phyloP scores from a whole-genome alignment of 30 jellyfish, hydroid and myxozoan species.

The Pelagia noctiluca region DNA sequence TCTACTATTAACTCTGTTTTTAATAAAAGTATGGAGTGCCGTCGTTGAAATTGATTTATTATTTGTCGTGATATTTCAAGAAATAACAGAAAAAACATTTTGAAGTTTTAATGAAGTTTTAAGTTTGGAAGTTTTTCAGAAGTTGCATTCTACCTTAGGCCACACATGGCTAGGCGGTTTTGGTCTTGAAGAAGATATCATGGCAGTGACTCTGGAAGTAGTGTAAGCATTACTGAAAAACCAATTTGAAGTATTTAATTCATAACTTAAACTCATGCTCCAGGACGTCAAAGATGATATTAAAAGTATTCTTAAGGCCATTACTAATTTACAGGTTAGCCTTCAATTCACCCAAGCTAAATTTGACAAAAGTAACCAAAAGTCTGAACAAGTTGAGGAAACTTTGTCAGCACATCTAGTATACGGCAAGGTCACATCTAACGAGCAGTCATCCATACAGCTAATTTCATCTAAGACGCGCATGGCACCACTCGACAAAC shows the following conservation, averaged over 20 bases:
- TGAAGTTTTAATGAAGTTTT: background rate
- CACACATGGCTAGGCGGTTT: conserved; percentile 24
- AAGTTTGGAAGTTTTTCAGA: background rate
- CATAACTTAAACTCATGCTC: conserved; percentile 12
- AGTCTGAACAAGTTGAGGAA: too few relatives aligned
- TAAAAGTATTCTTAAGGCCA: background rate
- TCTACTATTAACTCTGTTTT: background rate
- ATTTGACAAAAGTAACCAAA: too few relatives aligned
- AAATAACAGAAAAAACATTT: too few relatives aligned
- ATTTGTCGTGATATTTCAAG: background rate
- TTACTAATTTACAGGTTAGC: too few relatives aligned
- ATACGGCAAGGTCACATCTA: too few relatives aligned
- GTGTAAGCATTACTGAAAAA: background rate
- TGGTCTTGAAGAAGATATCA: background rate
- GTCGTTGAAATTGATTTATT: background rate
- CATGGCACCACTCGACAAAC: too few relatives aligned
- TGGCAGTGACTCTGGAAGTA: conserved; percentile 36
- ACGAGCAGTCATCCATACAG: too few relatives aligned
- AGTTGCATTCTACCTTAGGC: conserved; percentile 27
- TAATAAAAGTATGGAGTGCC: background rate
- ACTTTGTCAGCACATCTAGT: too few relatives aligned
- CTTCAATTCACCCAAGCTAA: too few relatives aligned
- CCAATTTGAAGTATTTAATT: background rate
- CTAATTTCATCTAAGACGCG: too few relatives aligned
- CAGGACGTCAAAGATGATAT: conserved; percentile 23